These are phyloP conservation scores for Phoenicopterus ruber DNA, from an alignment of 2,113 vertebrate genomes.

Conservation along the genomic window DNA sequence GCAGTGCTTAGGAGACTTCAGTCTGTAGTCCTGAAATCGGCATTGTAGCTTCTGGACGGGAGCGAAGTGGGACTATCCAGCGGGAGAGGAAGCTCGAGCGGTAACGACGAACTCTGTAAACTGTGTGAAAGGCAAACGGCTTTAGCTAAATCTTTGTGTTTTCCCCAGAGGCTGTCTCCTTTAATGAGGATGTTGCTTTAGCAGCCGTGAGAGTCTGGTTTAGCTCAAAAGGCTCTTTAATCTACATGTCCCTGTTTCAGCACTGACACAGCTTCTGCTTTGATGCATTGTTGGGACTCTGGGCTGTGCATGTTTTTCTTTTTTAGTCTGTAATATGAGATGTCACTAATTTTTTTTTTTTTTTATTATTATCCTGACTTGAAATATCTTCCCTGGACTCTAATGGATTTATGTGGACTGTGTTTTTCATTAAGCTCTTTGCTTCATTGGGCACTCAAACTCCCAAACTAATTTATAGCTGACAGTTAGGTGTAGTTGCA, in stretches of 20 bases:
- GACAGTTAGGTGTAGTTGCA: not conserved
- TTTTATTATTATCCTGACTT: not conserved
- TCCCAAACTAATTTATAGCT: slow-evolving; percentile 32
- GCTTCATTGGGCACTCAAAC: not conserved
- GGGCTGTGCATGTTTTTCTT: not conserved
- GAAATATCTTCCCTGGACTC: not conserved
- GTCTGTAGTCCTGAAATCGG: not conserved
- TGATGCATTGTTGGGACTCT: not conserved
- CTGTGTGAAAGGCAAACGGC: not conserved
- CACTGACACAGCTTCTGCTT: not conserved
- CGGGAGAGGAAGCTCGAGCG: not conserved
- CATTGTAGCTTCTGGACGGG: not conserved
- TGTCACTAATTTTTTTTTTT: not conserved
- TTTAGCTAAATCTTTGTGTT: not conserved
- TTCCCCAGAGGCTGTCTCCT: not conserved
- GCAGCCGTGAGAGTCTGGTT: not conserved
- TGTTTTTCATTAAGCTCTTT: slow-evolving; percentile 19
- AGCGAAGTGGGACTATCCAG: not conserved
- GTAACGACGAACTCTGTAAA: not conserved
- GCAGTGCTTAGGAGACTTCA: not conserved
- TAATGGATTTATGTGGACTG: not conserved
- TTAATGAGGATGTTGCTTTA: not conserved
- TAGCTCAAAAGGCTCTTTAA: slow-evolving; percentile 33
- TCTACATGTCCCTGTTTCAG: not conserved
- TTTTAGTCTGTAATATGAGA: not conserved